Base-by-base conservation (phyloP, 2,113 vertebrate species). In the Capreolus pygargus region DNA sequence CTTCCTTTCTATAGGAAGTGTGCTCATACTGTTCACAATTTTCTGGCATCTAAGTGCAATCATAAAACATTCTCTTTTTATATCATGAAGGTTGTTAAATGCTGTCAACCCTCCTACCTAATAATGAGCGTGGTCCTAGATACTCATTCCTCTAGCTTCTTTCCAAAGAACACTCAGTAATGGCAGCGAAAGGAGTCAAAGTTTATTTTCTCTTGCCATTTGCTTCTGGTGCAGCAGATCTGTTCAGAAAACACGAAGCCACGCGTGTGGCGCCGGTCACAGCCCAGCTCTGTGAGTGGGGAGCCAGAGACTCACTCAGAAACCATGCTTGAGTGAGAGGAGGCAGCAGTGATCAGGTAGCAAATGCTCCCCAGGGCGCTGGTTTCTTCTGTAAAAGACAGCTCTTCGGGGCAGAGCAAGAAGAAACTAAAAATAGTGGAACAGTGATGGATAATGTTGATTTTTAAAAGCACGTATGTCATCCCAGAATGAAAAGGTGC, bases 1-100 rank as follows among this genome's bases (percentile, higher is more conserved):
- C 50, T 96, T 88, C 54, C 82, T 97, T 94, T 90, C 61, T n/a
- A 17, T 5, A 96, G 92, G 54, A 85, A 83, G 39, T 28, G 28
- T 33, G 17, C 58, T 47, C 12, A 28, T 67, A 27, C 33, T 52
- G 7, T 76, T 91, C 16, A n/a, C 1, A 8, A 74, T 95, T 93
- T 81, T 70, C 55, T 86, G 81, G 47, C 60, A 84, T 70, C 81
- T 47, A 61, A 60, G 45, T 88, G 23, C 52, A 84, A 36, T 78
- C 87, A 7, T 16, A 74, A 30, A 86, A 85, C 0, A 19, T 50
- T 70, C 55, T 81, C 36, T 94, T 82, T 90, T 33, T 21, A 81
- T 45, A 39, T 97, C 36, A 8, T 57, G 64, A 94, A 19, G 13
- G 58, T 76, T 43, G 39, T 43, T 92, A 21, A 30, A 5, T 83